phyloP scores from a whole-genome alignment of 2,888 invertebrate genomes.

The Plebejus melissa region DNA sequence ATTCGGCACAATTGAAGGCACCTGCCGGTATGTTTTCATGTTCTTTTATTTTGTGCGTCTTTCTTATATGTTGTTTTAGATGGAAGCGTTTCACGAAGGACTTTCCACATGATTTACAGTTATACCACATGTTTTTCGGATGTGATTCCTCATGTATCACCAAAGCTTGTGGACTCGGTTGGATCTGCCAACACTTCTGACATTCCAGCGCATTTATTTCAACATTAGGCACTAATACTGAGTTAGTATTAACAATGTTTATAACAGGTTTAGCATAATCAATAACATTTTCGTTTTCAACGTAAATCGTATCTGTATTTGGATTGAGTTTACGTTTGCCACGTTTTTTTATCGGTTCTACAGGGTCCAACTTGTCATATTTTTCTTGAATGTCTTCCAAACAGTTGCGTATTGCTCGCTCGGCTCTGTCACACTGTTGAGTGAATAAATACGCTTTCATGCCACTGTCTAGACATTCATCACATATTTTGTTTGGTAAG shows the following conservation, averaged over 20 bases:
- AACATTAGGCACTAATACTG: conserved; percentile 42
- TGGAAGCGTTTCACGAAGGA: conserved; percentile 56
- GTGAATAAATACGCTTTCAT: conserved; percentile 60
- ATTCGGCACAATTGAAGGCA: conserved; percentile 53
- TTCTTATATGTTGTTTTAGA: conserved; percentile 51
- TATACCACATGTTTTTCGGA: conserved; percentile 65
- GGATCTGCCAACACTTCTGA: conserved; percentile 58
- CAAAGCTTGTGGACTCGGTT: conserved; percentile 53
- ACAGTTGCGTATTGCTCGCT: conserved; percentile 60
- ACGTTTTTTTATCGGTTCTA: conserved; percentile 53
- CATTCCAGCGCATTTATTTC: conserved; percentile 54
- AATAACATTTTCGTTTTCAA: conserved; percentile 55
- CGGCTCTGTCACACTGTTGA: conserved; percentile 63
- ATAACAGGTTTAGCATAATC: conserved; percentile 65
- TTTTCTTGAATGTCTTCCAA: conserved; percentile 65
- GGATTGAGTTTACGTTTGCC: conserved; percentile 60
- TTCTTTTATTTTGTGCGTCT: conserved; percentile 37
- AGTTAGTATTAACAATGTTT: conserved; percentile 51
- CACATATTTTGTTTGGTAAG: conserved; percentile 62
- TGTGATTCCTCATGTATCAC: conserved; percentile 59
- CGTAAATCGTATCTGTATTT: conserved; percentile 53
- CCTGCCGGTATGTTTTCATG: conserved; percentile 28
- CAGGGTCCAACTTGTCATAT: conserved; percentile 58
- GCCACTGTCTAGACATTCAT: conserved; percentile 54
- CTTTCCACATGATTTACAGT: conserved; percentile 60